Percentiles rank a stretch among this genome's conserved stretches.
Evolutionary conservation across 2,888 invertebrate species (phyloP).

Genomic region (Zaprionus obscuricornis): DNA sequence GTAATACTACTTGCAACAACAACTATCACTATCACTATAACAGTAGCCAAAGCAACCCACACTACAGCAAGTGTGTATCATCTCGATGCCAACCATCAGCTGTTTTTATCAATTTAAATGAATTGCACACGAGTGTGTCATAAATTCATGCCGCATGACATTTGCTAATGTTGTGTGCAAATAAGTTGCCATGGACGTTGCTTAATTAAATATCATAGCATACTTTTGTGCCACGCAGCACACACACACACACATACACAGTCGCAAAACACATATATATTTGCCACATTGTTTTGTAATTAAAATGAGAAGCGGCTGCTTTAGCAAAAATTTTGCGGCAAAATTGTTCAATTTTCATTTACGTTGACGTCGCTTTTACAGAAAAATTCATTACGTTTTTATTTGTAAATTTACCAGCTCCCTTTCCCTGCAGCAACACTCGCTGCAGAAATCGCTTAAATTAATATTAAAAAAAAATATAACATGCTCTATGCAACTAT

Average conservation of each 20-base stretch:
- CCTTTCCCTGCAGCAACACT: neutral
- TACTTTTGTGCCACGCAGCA: conserved; percentile 18
- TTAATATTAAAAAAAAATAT: too few relatives aligned
- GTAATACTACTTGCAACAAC: conserved; percentile 25
- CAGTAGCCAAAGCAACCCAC: too few relatives aligned
- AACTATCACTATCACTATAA: too few relatives aligned
- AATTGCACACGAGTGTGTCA: conserved; percentile 77
- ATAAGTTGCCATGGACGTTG: conserved; percentile 45
- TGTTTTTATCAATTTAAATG: conserved; percentile 79
- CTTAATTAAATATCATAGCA: conserved; percentile 64
- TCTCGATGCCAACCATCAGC: conserved; percentile 26
- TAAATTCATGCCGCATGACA: conserved; percentile 76
- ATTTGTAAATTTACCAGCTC: conserved; percentile 15
- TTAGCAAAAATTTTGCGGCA: conserved; percentile 39
- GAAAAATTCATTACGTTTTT: conserved; percentile 50
- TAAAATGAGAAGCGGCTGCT: conserved; percentile 57
- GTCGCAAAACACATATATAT: neutral
- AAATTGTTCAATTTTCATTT: conserved; percentile 65
- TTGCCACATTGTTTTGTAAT: conserved; percentile 59
- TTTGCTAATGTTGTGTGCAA: conserved; percentile 67
- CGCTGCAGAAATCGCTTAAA: too few relatives aligned
- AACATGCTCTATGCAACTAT: too few relatives aligned
- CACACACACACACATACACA: neutral
- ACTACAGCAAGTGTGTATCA: too few relatives aligned
- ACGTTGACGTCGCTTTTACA: conserved; percentile 26